Evolutionary conservation across 2,113 vertebrate genomes (phyloP).

Genomic region (Apistogramma diplotaenia): DNA sequence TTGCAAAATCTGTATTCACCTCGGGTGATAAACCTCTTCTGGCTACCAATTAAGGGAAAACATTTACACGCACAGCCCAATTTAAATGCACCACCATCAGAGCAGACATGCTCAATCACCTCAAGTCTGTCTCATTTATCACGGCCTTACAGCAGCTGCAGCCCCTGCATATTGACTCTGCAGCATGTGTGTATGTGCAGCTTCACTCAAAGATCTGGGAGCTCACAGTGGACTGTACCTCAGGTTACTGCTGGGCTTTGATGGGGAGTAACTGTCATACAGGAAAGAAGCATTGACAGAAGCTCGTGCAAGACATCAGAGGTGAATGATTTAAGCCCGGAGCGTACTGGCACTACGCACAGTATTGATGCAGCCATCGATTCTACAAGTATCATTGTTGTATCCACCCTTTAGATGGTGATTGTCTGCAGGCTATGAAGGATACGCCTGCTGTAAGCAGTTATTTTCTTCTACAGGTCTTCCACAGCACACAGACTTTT

Average conservation of each 20-base stretch:
- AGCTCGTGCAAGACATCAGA: constrained; percentile 31
- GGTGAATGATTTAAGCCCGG: constrained; percentile 44
- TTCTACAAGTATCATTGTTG: constrained; percentile 56
- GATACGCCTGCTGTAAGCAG: not conserved
- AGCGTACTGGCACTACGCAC: constrained; percentile 36
- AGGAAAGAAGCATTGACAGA: not conserved
- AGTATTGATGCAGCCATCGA: constrained; percentile 47
- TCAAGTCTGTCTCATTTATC: constrained; percentile 61
- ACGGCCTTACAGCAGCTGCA: constrained; percentile 44
- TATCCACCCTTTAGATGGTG: constrained; percentile 28
- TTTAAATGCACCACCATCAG: constrained; percentile 60
- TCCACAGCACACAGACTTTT: not conserved
- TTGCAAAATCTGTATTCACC: constrained; percentile 67
- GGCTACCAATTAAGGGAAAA: constrained; percentile 68
- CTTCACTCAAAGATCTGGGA: constrained; percentile 6
- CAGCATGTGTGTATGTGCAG: constrained; percentile 6
- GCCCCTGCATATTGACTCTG: constrained; percentile 39
- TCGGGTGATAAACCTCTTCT: constrained; percentile 63
- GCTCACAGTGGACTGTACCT: constrained; percentile 1
- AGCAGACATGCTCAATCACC: constrained; percentile 67
- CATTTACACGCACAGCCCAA: constrained; percentile 66
- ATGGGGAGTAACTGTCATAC: constrained; percentile 18
- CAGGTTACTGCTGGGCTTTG: not conserved
- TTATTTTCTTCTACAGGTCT: not conserved
- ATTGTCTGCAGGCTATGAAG: constrained; percentile 38